These are phyloP conservation scores for Sus cebifrons DNA, from an alignment of 2,797 vertebrate genomes.

Conservation along the genomic window DNA sequence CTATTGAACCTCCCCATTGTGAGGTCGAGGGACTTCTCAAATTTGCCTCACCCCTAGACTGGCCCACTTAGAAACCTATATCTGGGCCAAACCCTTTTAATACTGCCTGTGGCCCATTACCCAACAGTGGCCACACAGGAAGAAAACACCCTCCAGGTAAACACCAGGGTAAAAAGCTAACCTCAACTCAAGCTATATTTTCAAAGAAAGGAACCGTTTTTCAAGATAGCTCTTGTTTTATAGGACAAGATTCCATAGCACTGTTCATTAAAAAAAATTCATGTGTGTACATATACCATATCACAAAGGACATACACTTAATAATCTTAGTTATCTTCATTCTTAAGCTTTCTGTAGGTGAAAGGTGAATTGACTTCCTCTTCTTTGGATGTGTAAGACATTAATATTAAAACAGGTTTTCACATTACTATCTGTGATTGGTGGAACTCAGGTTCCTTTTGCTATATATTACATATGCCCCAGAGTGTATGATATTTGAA, in stretches of 20 bases:
- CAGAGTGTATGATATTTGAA: background rate
- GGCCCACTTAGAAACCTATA: constrained; percentile 12
- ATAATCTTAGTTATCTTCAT: constrained; percentile 4
- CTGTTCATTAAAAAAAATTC: background rate
- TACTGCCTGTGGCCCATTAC: constrained; percentile 44
- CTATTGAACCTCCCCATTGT: constrained; percentile 20
- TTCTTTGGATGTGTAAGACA: constrained; percentile 2
- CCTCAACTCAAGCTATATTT: constrained; percentile 22
- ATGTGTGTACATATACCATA: background rate
- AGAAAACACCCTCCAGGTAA: constrained; percentile 49
- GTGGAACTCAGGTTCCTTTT: background rate
- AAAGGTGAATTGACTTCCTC: constrained; percentile 15
- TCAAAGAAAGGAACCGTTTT: background rate
- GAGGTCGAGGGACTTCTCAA: constrained; percentile 56
- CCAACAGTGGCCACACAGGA: constrained; percentile 17
- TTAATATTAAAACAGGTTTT: background rate
- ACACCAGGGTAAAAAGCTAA: background rate
- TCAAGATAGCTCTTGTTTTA: constrained; percentile 20
- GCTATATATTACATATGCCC: background rate
- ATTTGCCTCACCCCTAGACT: constrained; percentile 17
- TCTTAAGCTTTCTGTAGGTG: background rate
- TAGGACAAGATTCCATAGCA: background rate
- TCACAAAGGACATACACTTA: constrained; percentile 19
- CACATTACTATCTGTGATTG: background rate
- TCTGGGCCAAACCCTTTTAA: constrained; percentile 46